Evolutionary conservation across 2,888 invertebrate genomes (phyloP), one percentile per base, ranked within the genome.

Genomic region (Agriopis aurantiaria): DNA sequence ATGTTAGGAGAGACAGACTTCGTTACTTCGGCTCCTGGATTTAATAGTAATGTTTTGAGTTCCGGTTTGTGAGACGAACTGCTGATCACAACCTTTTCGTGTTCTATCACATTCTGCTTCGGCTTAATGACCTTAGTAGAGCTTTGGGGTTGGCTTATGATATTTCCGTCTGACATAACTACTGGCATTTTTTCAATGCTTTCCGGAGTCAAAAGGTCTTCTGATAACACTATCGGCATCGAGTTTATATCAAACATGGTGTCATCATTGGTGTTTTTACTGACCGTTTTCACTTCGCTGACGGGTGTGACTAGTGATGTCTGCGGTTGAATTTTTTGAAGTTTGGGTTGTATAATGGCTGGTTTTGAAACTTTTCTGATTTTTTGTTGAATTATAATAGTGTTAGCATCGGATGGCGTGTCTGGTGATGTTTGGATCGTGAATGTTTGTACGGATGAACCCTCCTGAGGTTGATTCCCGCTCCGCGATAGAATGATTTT

Each of bases 181-280:
- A 96, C 95, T 0, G 96, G 96, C 95, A 96, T 95, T 81, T 96
- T 96, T 77, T 96, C 96, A 63, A 96, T 96, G 79, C 89, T 96
- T 81, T 96, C 96, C 0, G 96, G 95, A 0, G 96, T 96, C 69
- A 96, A 86, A 52, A 96, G 95, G 78, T 97, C 96, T 77, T 97
- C 97, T 46, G 96, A 96, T 53, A 97, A 85, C 5, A 97, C 96
- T 73, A 97, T 96, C 1, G 97, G 97, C 96, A 97, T 97, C 1
- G 96, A 96, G 85, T 96, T 96, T 48, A 97, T 97, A 83, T 97
- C 97, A 75, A 97, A 96, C 74, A 95, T 88, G 68, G 91, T 83
- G 64, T 95, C 95, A 73, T 95, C 95, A 12, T 84, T 68, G 3
- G 77, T 78, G 59, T 0, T 64, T 59, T 81, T 82, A 33, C 78